Evolutionary conservation across 2,113 vertebrate genomes (phyloP).

Genomic region (Scophthalmus maximus): DNA sequence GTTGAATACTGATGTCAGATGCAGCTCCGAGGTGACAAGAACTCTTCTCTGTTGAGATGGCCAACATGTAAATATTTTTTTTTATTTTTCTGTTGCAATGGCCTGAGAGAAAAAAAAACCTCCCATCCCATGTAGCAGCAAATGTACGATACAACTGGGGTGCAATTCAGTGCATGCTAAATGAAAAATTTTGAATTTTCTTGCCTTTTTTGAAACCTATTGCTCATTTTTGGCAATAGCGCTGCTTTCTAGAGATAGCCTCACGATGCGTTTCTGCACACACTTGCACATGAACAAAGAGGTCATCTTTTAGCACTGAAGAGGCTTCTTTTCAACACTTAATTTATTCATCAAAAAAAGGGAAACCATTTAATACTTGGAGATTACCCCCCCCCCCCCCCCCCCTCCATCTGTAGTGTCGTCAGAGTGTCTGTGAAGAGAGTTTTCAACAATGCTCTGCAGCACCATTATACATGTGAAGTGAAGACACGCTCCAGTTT

Average conservation of each 20-base stretch:
- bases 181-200: conserved; percentile 52
- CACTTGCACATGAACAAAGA: conserved; percentile 51
- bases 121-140: conserved; percentile 69
- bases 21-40: conserved; percentile 41
- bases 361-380: conserved; percentile 35
- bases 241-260: conserved; percentile 66
- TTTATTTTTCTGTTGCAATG: conserved; percentile 57
- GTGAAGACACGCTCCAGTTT: conserved; percentile 22
- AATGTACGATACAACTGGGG: conserved; percentile 57
- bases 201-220: conserved; percentile 63
- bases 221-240: conserved; percentile 58
- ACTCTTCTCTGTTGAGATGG: conserved; percentile 39
- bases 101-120: conserved; percentile 25
- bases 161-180: conserved; percentile 69
- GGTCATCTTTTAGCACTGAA: conserved; percentile 29
- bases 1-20: conserved; percentile 71
- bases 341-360: conserved; percentile 25
- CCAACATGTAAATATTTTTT: conserved; percentile 57
- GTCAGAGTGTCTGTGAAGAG: conserved; percentile 41
- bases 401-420: conserved; percentile 35
- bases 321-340: conserved; percentile 30
- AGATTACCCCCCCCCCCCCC: conserved; percentile 27
- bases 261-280: conserved; percentile 42
- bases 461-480: conserved; percentile 15
- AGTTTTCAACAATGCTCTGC: conserved; percentile 29